Conservation (phyloP, 2,113 vertebrate genomes). For the Crotalus tigris region DNA sequence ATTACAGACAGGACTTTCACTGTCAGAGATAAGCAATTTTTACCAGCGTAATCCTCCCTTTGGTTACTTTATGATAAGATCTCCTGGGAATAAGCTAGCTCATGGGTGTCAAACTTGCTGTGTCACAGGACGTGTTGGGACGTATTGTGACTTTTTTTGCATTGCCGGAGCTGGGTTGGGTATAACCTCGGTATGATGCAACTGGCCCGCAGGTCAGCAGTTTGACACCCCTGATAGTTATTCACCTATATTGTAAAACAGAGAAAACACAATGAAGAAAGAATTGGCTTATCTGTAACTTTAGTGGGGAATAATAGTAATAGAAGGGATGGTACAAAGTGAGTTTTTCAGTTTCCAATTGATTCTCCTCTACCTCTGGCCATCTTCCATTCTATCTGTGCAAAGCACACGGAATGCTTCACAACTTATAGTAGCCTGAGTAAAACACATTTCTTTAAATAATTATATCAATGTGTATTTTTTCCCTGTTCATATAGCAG, state of each 20-base stretch:
- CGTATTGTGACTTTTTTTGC: too few relatives aligned
- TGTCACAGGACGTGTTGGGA: too few relatives aligned
- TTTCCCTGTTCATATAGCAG: neutral
- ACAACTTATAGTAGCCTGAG: neutral
- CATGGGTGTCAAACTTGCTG: too few relatives aligned
- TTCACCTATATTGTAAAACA: neutral
- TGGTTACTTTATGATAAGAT: neutral
- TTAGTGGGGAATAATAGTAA: neutral
- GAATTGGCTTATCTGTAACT: neutral
- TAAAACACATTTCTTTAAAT: neutral
- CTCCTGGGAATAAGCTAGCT: neutral
- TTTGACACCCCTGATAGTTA: neutral
- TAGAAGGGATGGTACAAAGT: neutral
- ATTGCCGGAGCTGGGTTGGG: too few relatives aligned
- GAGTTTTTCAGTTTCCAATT: neutral
- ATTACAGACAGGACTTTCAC: neutral
- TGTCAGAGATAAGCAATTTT: neutral
- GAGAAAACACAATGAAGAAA: neutral
- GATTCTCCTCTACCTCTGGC: neutral
- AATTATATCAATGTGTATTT: neutral
- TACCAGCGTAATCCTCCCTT: neutral
- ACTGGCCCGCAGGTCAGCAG: too few relatives aligned
- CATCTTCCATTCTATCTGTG: neutral
- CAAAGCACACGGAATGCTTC: neutral
- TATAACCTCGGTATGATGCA: too few relatives aligned